Evolutionary conservation across 2,888 invertebrate genomes (phyloP).

Genomic region (Latheticus oryzae): DNA sequence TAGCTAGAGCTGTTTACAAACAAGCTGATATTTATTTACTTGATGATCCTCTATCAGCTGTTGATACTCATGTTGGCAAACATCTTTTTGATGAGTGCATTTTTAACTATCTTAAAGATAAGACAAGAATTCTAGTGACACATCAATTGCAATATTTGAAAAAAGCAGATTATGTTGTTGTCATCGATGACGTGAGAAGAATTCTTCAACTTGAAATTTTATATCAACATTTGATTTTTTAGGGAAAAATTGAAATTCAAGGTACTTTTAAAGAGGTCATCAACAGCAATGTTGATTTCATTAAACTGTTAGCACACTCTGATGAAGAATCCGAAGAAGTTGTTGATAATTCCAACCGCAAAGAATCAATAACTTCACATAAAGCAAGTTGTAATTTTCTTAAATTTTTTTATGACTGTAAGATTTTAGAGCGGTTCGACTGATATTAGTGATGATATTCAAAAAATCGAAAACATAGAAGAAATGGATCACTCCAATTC

Average conservation of each 20-base stretch:
- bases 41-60: conserved; percentile 83
- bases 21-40: conserved; percentile 80
- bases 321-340: conserved; percentile 49
- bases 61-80: conserved; percentile 79
- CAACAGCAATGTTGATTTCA: conserved; percentile 71
- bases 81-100: conserved; percentile 81
- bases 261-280: conserved; percentile 72
- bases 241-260: conserved; percentile 71
- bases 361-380: conserved; percentile 47
- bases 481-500: conserved; percentile 37
- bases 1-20: conserved; percentile 80
- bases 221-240: no score
- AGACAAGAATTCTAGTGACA: conserved; percentile 75
- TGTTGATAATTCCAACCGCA: conserved; percentile 39
- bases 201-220: no score
- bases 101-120: conserved; percentile 66
- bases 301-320: conserved; percentile 62
- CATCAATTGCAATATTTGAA: conserved; percentile 76
- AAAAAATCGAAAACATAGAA: conserved; percentile 48
- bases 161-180: conserved; percentile 67
- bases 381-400: conserved; percentile 36
- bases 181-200: conserved; percentile 66
- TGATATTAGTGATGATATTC: conserved; percentile 22
- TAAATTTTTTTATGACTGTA: background rate
- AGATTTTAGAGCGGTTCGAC: conserved; percentile 21